Conservation (phyloP, 2,113 vertebrate species). For the Microtus ochrogaster region DNA sequence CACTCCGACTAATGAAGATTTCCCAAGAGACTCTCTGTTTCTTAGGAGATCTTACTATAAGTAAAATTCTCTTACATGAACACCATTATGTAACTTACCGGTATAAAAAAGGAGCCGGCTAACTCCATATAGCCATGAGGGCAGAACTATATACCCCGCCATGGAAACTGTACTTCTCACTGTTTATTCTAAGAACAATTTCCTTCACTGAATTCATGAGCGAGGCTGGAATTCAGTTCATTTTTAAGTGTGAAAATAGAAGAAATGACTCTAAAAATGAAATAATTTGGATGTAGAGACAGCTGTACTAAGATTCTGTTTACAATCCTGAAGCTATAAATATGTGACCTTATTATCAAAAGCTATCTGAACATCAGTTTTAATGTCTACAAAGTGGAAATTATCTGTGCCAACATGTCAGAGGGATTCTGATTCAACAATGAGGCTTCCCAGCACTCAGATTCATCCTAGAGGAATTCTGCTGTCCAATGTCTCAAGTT, state of each 20-base stretch:
- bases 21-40: slow-evolving; percentile 52
- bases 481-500: neutral
- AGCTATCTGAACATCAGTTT: neutral
- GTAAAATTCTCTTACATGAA: slow-evolving; percentile 57
- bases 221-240: slow-evolving; percentile 14
- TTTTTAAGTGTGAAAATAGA: slow-evolving; percentile 29
- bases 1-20: slow-evolving; percentile 44
- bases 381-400: neutral
- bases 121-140: neutral
- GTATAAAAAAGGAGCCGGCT: neutral
- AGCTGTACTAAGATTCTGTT: slow-evolving; percentile 31
- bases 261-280: slow-evolving; percentile 40
- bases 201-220: slow-evolving; percentile 41
- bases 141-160: neutral
- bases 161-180: neutral
- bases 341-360: neutral
- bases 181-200: slow-evolving; percentile 50
- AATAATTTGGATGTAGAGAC: neutral
- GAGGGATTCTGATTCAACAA: neutral
- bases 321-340: slow-evolving; percentile 1
- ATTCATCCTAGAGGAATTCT: neutral
- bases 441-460: neutral
- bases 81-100: slow-evolving; percentile 25
- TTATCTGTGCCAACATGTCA: neutral
- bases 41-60: slow-evolving; percentile 43